Evolutionary conservation across 2,797 vertebrate species (phyloP), one percentile per base, ranked within the genome.

Genomic region (Chelon labrosus): DNA sequence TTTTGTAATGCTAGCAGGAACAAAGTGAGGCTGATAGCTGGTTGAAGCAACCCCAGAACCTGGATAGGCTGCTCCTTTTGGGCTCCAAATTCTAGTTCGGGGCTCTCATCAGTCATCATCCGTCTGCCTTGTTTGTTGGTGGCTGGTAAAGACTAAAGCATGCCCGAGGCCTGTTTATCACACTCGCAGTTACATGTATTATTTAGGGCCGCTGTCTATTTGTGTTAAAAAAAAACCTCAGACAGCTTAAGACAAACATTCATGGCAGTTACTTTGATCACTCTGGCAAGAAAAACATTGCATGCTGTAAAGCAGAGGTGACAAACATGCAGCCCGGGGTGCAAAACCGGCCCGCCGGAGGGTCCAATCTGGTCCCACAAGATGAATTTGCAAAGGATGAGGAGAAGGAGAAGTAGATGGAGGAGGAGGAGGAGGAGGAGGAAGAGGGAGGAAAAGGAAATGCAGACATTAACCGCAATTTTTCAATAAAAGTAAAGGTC

Each of bases 11-110:
- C 53, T 53, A 60, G 62, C 25, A 67, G 58, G 54, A 73, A 50
- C 46, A 81, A 73, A 74, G 54, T 67, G 55, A 80, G 60, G 78
- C 31, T 72, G 75, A 74, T 77, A 50, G 64, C 51, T 59, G 31
- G 55, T 64, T 22, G 19, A 52, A 38, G 52, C 20, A 71, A 13
- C 64, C 41, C 27, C 46, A 47, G 14, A 25, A 20, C n/a, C 9
- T 10, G 54, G 49, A 55, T 27, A 38, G 56, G 53, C 67, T 35
- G 31, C 31, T 35, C 7, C 6, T 35, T 35, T 35, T 35, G 31
- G 39, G 11, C 41, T 16, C 4, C 70, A 51, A 70, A 74, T 76
- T 71, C 20, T 76, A 44, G 39, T 75, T 78, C 55, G 64, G 57
- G 19, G 35, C 38, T 42, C 59, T 55, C 37, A 42, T 52, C 64